A percentile compares a stretch with the other conserved stretches of the same genome.
phyloP scores from a whole-genome alignment of 2,888 invertebrate species.

The Acanthosepion pharaonis region DNA sequence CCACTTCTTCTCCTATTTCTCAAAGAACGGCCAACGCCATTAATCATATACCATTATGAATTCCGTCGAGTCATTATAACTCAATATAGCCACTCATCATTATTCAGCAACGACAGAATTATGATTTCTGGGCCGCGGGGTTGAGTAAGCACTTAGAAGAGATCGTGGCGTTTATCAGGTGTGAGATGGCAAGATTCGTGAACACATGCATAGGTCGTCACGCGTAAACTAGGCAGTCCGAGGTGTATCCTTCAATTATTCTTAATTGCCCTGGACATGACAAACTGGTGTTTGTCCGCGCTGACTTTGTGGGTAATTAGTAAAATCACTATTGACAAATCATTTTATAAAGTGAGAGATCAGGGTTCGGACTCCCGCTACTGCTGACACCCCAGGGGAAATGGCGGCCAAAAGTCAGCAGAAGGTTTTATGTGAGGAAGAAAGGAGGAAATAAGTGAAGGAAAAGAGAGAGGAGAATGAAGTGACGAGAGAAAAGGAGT shows the following conservation, averaged over 20 bases:
- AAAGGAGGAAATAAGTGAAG: neutral
- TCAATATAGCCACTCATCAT: neutral
- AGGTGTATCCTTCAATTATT: conserved; percentile 8
- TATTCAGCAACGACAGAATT: neutral
- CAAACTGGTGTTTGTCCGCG: conserved; percentile 33
- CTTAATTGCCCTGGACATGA: neutral
- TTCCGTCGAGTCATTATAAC: neutral
- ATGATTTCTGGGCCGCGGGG: neutral
- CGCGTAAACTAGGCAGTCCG: neutral
- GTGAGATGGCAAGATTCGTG: conserved; percentile 33
- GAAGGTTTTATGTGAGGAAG: neutral
- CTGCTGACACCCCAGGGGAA: neutral
- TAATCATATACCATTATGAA: conserved; percentile 10
- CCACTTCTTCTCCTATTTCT: neutral
- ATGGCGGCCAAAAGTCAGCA: neutral
- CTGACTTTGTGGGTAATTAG: neutral
- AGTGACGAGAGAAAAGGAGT: no score
- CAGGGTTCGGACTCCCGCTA: neutral
- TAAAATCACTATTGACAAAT: conserved; percentile 33
- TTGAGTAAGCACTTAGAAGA: neutral
- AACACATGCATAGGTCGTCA: neutral
- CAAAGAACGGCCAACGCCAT: neutral
- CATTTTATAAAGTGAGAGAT: neutral
- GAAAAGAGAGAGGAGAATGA: no score
- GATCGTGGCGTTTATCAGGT: neutral